A percentile compares a stretch with the other conserved stretches of the same genome.
These are phyloP conservation scores for Trachelus troglodyta DNA, from an alignment of 2,888 invertebrate species.

Conservation along the genomic window DNA sequence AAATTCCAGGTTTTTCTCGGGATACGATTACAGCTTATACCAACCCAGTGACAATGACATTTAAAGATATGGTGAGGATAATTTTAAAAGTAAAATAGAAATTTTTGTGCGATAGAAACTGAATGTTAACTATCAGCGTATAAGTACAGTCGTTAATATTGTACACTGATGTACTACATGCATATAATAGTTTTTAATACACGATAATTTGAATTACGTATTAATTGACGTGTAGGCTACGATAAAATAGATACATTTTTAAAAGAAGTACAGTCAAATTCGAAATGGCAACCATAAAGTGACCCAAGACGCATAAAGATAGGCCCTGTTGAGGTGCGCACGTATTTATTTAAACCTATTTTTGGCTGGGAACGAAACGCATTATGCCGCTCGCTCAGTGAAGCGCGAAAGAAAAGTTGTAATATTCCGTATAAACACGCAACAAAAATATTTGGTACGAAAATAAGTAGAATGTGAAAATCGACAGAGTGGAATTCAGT, in stretches of 20 bases:
- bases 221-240: not conserved
- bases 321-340: not conserved
- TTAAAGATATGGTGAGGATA: not conserved
- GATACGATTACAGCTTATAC: too few species aligned
- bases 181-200: too few species aligned
- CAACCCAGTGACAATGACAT: too few species aligned
- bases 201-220: too few species aligned
- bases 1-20: too few species aligned
- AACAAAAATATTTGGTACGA: constrained; percentile 17
- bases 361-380: constrained; percentile 43
- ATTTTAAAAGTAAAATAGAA: not conserved
- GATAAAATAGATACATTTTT: not conserved
- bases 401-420: constrained; percentile 26
- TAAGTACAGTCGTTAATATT: too few species aligned
- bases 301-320: not conserved
- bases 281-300: not conserved
- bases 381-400: constrained; percentile 34
- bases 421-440: constrained; percentile 21
- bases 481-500: constrained; percentile 15
- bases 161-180: too few species aligned
- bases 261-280: not conserved
- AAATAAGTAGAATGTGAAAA: constrained; percentile 19
- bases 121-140: too few species aligned
- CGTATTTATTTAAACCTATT: constrained; percentile 52
- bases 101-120: too few species aligned